Evolutionary conservation across 2,113 vertebrate species (phyloP).

Genomic region (Thamnophis sirtalis): DNA sequence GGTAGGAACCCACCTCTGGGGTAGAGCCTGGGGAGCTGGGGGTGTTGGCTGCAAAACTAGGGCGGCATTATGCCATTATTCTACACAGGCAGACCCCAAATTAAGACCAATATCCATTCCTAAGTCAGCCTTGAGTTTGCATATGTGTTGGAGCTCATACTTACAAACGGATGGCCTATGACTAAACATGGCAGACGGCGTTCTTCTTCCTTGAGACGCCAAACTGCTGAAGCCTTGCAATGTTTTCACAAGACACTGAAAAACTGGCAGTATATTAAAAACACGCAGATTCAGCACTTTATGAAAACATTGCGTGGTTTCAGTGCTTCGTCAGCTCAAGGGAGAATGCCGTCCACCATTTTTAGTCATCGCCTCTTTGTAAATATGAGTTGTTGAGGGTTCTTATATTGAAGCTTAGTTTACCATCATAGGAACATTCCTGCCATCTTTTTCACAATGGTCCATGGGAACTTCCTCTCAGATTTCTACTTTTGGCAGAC

Average conservation of each 20-base stretch:
- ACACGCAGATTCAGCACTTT: background rate
- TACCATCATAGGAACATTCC: background rate
- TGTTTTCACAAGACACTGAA: background rate
- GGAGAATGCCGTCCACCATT: background rate
- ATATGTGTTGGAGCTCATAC: background rate
- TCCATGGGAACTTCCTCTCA: background rate
- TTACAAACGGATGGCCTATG: background rate
- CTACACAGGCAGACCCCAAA: background rate
- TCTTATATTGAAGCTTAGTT: background rate
- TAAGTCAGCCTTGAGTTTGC: background rate
- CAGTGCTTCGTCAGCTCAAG: background rate
- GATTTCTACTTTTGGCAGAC: background rate
- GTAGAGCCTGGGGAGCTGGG: background rate
- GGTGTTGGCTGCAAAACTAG: background rate
- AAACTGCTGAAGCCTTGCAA: background rate
- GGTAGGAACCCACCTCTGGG: too few relatives aligned
- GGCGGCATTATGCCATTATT: background rate
- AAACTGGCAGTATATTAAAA: background rate
- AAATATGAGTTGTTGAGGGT: background rate
- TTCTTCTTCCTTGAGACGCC: background rate
- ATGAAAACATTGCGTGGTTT: background rate
- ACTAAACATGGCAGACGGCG: background rate
- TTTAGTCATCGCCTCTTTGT: background rate
- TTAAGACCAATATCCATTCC: background rate
- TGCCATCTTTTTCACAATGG: background rate